These are phyloP conservation scores for Acipenser oxyrinchus DNA, from an alignment of 2,797 vertebrate genomes.

Conservation along the genomic window DNA sequence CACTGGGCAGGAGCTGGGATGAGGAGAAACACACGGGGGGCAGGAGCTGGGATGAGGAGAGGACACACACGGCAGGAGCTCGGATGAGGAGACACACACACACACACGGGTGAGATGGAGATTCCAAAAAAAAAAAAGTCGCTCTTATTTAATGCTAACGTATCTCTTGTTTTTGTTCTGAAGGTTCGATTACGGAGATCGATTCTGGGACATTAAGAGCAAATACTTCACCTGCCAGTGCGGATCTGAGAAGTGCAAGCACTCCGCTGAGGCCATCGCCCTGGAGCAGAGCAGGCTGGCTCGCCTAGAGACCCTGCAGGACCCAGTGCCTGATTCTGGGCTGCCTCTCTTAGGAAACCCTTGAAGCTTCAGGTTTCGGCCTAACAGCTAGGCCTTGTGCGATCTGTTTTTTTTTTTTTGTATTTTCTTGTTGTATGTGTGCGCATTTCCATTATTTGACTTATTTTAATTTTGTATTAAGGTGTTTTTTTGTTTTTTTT, in stretches of 20 bases:
- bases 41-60: too few relatives aligned
- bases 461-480: too few relatives aligned
- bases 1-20: too few relatives aligned
- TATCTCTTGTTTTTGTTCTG: slow-evolving; percentile 11
- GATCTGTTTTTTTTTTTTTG: not conserved
- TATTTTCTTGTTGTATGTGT: too few relatives aligned
- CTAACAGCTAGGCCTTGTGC: not conserved
- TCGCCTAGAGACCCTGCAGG: slow-evolving; percentile 69
- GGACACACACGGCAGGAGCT: too few relatives aligned
- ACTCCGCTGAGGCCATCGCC: slow-evolving; percentile 82
- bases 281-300: slow-evolving; percentile 80
- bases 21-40: not conserved
- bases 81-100: not conserved
- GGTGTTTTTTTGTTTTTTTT: too few relatives aligned
- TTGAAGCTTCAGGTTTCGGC: slow-evolving; percentile 28
- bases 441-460: too few relatives aligned
- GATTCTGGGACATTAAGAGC: slow-evolving; percentile 93
- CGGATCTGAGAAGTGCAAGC: slow-evolving; percentile 86
- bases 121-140: not conserved
- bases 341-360: slow-evolving; percentile 44
- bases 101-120: not conserved
- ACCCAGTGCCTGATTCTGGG: slow-evolving; percentile 52
- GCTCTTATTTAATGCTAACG: not conserved
- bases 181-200: slow-evolving; percentile 86
- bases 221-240: slow-evolving; percentile 92